Conservation (phyloP, 2,113 vertebrate genomes). For the Seriola quinqueradiata region DNA sequence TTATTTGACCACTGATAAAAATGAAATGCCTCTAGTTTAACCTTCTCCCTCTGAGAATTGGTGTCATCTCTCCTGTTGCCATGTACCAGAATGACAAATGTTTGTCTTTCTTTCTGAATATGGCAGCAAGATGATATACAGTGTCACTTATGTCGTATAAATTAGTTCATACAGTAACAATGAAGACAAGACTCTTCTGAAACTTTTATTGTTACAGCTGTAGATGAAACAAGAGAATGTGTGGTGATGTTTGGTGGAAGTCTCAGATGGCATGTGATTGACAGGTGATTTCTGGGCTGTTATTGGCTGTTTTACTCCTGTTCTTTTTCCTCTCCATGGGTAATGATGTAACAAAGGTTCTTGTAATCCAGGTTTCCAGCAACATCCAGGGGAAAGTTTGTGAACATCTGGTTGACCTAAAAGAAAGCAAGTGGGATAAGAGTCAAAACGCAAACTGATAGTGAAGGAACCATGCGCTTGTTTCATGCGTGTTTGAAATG, state of each 20-base stretch:
- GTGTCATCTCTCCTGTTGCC: background rate
- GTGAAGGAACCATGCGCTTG: background rate
- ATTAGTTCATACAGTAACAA: background rate
- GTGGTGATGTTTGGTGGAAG: background rate
- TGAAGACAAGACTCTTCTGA: too few species aligned
- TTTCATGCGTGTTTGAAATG: background rate
- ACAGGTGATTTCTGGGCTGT: background rate
- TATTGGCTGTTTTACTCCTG: slow-evolving; percentile 69
- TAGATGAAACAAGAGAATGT: background rate
- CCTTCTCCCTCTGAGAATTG: background rate
- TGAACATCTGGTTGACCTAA: slow-evolving; percentile 92
- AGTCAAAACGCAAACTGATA: background rate
- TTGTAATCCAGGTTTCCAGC: slow-evolving; percentile 92
- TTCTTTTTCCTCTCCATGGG: slow-evolving; percentile 2
- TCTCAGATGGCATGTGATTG: background rate
- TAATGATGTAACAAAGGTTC: slow-evolving; percentile 89
- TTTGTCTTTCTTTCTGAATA: too few species aligned
- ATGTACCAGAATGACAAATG: background rate
- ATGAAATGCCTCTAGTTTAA: background rate
- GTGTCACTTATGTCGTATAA: background rate
- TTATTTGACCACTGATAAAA: too few species aligned
- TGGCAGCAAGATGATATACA: background rate
- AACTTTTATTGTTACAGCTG: slow-evolving; percentile 2
- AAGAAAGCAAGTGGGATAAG: background rate
- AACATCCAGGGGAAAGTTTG: slow-evolving; percentile 91